Conservation (phyloP, 2,797 vertebrate species). For the Phalanger gymnotis region DNA sequence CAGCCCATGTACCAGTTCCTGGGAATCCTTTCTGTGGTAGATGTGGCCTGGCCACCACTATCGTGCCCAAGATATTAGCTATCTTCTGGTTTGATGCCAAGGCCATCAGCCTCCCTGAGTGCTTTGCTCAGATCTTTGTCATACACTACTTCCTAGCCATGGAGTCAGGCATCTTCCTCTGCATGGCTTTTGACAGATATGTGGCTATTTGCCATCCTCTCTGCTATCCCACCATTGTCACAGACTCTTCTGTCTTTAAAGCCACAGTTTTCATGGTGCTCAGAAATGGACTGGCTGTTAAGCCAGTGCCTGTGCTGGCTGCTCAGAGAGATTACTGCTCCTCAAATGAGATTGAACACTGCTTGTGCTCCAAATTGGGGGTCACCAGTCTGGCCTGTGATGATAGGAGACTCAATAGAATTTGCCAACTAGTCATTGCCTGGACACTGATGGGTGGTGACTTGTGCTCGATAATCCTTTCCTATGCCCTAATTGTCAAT, state of each 20-base stretch:
- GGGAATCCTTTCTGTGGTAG: slow-evolving; percentile 80
- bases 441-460: slow-evolving; percentile 52
- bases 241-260: slow-evolving; percentile 56
- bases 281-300: slow-evolving; percentile 46
- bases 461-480: slow-evolving; percentile 47
- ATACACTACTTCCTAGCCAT: slow-evolving; percentile 79
- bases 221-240: slow-evolving; percentile 76
- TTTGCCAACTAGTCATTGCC: slow-evolving; percentile 62
- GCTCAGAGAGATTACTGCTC: slow-evolving; percentile 45
- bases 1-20: slow-evolving; percentile 84
- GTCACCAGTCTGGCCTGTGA: slow-evolving; percentile 62
- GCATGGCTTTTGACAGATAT: slow-evolving; percentile 82
- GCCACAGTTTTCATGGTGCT: slow-evolving; percentile 45
- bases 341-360: slow-evolving; percentile 51
- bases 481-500: slow-evolving; percentile 52
- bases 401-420: slow-evolving; percentile 55
- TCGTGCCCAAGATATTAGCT: slow-evolving; percentile 26
- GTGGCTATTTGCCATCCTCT: slow-evolving; percentile 81
- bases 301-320: slow-evolving; percentile 34
- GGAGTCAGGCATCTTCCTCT: slow-evolving; percentile 81
- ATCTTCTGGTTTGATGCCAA: slow-evolving; percentile 39
- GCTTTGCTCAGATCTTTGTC: slow-evolving; percentile 79
- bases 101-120: slow-evolving; percentile 62
- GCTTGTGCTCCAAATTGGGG: slow-evolving; percentile 56
- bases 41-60: slow-evolving; percentile 75